Evolutionary conservation across 2,797 vertebrate species (phyloP), one percentile per base, ranked within the genome.

Genomic region (Aldrovandia affinis): DNA sequence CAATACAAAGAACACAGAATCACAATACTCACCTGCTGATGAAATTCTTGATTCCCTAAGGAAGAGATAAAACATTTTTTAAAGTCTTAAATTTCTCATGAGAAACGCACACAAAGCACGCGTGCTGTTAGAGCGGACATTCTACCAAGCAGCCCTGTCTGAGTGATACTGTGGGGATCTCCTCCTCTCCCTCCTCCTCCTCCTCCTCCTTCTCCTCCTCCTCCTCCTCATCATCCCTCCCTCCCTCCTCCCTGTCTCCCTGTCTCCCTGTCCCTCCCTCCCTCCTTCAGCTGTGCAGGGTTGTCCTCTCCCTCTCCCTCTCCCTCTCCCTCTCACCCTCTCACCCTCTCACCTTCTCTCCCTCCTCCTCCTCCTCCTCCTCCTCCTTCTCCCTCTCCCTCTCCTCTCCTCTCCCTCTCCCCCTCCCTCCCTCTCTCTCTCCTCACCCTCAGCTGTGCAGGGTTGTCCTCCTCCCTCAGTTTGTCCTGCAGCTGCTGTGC

Each of bases 11-110:
- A 59, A 59, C 52, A 81, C 28, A 75, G 18, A 78, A 50, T 50
- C 18, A 25, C 30, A 42, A 2, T 59, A 88, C 94, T 93, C 89
- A 94, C 94, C 92, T 90, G 77, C 88, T 90, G 30, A 95, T 93
- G 86, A 95, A 95, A 87, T 94, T 93, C 90, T 92, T 94, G 82
- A 95, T 94, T 86, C 94, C 94, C 94, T 95, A 86, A n/a, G 52
- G 25, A 92, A 90, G 0, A 88, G 50, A 92, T 36, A 75, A 88
- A 73, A 90, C 83, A 36, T 36, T 30, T 57, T 2, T 2, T 14
- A 57, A 83, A 88, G 25, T 85, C 57, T 47, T 65, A 5, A 84
- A 28, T n/a, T 65, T 20, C 77, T 47, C 61, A 8, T 15, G 30
- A 70, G 15, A 36, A 70, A 36, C 33, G 18, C 25, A n/a, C 18